Conservation (phyloP, 2,888 invertebrate species). For the Heliconius ismenius region DNA sequence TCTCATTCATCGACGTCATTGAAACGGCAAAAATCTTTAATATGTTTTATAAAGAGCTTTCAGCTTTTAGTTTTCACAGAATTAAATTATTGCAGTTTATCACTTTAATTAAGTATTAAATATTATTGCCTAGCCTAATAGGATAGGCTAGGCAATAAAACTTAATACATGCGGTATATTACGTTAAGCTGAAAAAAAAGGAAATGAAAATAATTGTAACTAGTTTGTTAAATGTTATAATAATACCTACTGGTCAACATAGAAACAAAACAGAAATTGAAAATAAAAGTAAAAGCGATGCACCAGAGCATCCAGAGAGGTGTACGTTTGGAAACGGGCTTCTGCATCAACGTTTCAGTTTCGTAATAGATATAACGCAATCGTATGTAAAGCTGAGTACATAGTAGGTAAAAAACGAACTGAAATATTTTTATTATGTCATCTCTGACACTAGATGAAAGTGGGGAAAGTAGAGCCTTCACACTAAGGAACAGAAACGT, state of each 20-base stretch:
- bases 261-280: background rate
- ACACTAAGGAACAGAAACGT: too few species aligned
- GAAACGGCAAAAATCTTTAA: background rate
- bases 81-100: background rate
- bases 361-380: constrained; percentile 23
- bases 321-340: constrained; percentile 20
- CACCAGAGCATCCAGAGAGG: background rate
- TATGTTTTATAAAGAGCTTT: background rate
- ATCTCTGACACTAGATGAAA: too few species aligned
- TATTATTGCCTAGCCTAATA: too few species aligned
- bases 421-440: too few species aligned
- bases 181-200: too few species aligned
- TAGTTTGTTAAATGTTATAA: background rate
- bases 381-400: background rate
- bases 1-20: background rate
- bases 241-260: background rate
- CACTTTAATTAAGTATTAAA: too few species aligned
- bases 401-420: background rate
- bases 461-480: too few species aligned
- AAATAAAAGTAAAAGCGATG: constrained; percentile 12
- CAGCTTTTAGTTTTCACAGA: background rate
- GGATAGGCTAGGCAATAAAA: too few species aligned
- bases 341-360: constrained; percentile 31
- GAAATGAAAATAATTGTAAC: too few species aligned
- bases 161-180: too few species aligned